Conservation (phyloP, 2,888 invertebrate genomes). For the Orthonevra nobilis region DNA sequence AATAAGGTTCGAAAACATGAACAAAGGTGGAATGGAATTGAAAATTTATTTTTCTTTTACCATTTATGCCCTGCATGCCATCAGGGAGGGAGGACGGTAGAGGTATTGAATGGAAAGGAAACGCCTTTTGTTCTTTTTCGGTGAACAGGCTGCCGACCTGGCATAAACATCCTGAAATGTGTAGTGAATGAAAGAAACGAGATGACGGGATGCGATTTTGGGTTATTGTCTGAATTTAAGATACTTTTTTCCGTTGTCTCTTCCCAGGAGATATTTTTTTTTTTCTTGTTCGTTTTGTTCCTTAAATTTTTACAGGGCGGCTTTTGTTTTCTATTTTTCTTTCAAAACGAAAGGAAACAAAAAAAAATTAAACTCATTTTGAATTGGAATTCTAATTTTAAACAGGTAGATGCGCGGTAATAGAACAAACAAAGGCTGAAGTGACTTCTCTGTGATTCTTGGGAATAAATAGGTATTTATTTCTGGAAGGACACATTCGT, state of each 20-base stretch:
- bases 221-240: constrained; percentile 61
- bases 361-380: too few relatives aligned
- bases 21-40: constrained; percentile 50
- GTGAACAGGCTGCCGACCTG: not conserved
- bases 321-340: constrained; percentile 11
- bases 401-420: constrained; percentile 37
- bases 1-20: constrained; percentile 24
- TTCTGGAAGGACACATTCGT: too few relatives aligned
- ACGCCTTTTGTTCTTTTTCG: constrained; percentile 53
- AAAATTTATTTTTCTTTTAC: constrained; percentile 52
- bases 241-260: constrained; percentile 42
- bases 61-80: constrained; percentile 39
- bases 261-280: constrained; percentile 38
- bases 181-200: constrained; percentile 9
- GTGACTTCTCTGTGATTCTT: too few relatives aligned
- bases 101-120: constrained; percentile 1
- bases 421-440: constrained; percentile 17
- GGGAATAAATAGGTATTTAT: too few relatives aligned
- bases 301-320: not conserved
- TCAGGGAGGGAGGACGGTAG: not conserved
- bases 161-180: too few relatives aligned
- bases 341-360: not conserved
- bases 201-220: constrained; percentile 47
- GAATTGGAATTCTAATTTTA: constrained; percentile 33
- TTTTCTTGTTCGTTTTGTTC: constrained; percentile 23